phyloP scores from a whole-genome alignment of 2,888 invertebrate species.

The Lycaena phlaeas region DNA sequence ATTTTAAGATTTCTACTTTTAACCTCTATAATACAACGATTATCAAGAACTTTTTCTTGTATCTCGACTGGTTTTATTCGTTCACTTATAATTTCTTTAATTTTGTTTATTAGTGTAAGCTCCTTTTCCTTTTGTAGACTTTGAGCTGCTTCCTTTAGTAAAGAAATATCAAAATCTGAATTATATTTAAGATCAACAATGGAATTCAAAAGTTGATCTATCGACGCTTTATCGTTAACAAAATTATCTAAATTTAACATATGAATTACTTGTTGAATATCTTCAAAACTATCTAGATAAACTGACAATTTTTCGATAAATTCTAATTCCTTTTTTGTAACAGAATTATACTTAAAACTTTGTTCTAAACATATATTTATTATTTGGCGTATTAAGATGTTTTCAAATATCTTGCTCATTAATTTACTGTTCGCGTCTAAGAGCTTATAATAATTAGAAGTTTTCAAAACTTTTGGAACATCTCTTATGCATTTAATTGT shows the following conservation, averaged over 20 bases:
- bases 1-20: slow-evolving; percentile 2
- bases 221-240: background rate
- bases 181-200: background rate
- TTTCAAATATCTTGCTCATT: background rate
- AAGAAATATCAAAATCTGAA: background rate
- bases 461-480: background rate
- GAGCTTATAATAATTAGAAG: background rate
- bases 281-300: background rate
- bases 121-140: slow-evolving; percentile 1
- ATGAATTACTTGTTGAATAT: background rate
- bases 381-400: background rate
- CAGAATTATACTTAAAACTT: background rate
- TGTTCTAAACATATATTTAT: background rate
- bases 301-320: background rate
- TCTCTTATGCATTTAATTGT: background rate
- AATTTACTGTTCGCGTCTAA: background rate
- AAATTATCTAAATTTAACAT: background rate
- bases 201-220: background rate
- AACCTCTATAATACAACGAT: slow-evolving; percentile 1
- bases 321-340: background rate
- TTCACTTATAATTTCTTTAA: slow-evolving; percentile 1
- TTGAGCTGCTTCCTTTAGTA: background rate
- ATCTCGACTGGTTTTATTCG: slow-evolving; percentile 4
- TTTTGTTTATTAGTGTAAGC: background rate
- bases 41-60: background rate